Evolutionary conservation across 2,888 invertebrate genomes (phyloP).

Genomic region (Scelioninae gen. 1): DNA sequence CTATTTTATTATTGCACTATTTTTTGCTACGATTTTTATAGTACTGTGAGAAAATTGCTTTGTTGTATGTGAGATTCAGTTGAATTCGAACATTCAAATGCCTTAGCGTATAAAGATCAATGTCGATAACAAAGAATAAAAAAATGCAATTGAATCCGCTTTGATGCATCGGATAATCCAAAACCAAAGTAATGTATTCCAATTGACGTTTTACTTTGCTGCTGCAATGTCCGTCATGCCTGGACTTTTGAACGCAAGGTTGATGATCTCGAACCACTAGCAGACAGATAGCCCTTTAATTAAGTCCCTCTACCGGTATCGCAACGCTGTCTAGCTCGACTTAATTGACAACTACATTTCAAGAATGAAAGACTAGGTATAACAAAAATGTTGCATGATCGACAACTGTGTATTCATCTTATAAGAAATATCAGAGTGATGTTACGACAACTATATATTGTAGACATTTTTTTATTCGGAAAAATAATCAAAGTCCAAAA

Average conservation of each 20-base stretch:
- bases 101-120: constrained; percentile 24
- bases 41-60: no score
- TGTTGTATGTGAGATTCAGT: background rate
- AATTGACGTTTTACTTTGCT: constrained; percentile 72
- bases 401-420: constrained; percentile 45
- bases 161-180: constrained; percentile 55
- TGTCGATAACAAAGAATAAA: constrained; percentile 37
- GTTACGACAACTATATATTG: no score
- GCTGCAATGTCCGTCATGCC: constrained; percentile 53
- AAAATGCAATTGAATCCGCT: constrained; percentile 42
- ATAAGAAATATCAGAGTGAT: no score
- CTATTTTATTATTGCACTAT: no score
- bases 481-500: no score
- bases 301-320: constrained; percentile 55
- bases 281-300: constrained; percentile 65
- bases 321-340: constrained; percentile 35
- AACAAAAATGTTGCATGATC: constrained; percentile 50
- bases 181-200: constrained; percentile 73
- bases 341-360: constrained; percentile 62
- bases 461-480: no score
- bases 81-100: constrained; percentile 28
- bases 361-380: constrained; percentile 54
- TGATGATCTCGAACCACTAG: constrained; percentile 60
- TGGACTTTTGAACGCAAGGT: constrained; percentile 56
- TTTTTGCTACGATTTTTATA: background rate